These are phyloP conservation scores for Montipora efflorescens DNA, from an alignment of 64 coral and sea anemone genomes.

Conservation along the genomic window DNA sequence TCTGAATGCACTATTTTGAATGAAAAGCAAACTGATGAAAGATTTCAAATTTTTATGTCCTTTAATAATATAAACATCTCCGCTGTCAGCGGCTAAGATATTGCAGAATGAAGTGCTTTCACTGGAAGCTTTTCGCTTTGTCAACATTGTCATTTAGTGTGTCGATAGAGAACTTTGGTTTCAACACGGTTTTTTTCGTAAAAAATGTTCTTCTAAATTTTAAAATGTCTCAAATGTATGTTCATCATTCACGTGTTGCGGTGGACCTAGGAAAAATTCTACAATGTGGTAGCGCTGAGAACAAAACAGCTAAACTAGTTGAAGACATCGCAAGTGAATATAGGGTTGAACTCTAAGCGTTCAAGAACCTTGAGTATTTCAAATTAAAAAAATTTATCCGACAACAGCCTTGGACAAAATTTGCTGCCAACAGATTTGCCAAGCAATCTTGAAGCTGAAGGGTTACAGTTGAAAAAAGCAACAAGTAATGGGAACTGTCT, in stretches of 20 bases:
- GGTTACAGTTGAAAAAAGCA: conserved; percentile 3
- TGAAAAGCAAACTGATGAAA: not conserved
- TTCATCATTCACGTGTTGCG: too few relatives aligned
- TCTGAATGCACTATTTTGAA: too few relatives aligned
- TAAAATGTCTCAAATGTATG: not conserved
- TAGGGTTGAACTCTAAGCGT: not conserved
- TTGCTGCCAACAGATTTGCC: not conserved
- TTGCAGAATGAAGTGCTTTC: not conserved
- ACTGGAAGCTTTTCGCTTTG: not conserved
- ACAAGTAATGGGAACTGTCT: not conserved
- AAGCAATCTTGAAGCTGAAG: conserved; percentile 11
- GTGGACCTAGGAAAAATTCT: too few relatives aligned
- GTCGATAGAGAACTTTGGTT: not conserved
- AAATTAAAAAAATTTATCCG: conserved; percentile 1
- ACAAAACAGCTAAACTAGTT: not conserved
- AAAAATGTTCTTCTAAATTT: conserved; percentile 6
- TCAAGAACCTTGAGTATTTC: not conserved
- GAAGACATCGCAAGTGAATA: not conserved
- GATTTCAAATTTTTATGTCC: conserved; percentile 14
- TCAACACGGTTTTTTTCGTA: not conserved
- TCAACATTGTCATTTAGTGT: not conserved
- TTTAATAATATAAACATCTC: conserved; percentile 1
- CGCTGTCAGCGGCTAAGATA: not conserved
- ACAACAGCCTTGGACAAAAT: not conserved
- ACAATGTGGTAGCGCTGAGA: not conserved